A percentile compares a stretch with the other conserved stretches of the same genome.
Evolutionary conservation across 2,797 vertebrate species (phyloP).

Genomic region (Leptodactylus fallax): DNA sequence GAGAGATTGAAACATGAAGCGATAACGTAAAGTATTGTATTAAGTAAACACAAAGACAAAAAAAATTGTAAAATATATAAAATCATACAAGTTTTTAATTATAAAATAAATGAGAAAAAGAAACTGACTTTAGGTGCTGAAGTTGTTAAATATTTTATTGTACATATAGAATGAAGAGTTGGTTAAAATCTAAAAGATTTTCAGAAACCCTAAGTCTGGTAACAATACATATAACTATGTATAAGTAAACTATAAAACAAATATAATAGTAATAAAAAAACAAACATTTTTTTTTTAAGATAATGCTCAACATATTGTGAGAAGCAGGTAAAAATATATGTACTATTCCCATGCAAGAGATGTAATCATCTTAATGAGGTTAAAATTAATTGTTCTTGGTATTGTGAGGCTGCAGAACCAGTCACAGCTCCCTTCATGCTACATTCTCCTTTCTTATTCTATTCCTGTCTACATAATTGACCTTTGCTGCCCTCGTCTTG

Average conservation of each 20-base stretch:
- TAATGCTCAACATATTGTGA: no score
- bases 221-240: neutral
- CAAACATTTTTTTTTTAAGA: no score
- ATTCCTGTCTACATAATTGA: slow-evolving; percentile 53
- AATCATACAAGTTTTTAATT: neutral
- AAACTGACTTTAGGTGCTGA: neutral
- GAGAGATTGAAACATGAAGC: no score
- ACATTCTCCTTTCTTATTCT: slow-evolving; percentile 47
- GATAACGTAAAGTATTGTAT: no score
- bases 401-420: neutral
- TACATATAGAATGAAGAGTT: no score
- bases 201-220: neutral
- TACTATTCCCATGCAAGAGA: neutral
- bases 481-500: slow-evolving; percentile 46
- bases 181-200: neutral
- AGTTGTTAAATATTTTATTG: neutral
- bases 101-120: neutral
- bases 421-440: slow-evolving; percentile 18
- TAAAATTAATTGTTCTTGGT: slow-evolving; percentile 19
- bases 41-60: neutral
- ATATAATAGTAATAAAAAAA: no score
- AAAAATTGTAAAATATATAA: neutral
- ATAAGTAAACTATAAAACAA: neutral
- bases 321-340: neutral
- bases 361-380: slow-evolving; percentile 24